These are phyloP conservation scores for Sceloporus undulatus DNA, from an alignment of 2,113 vertebrate species.

Conservation along the genomic window DNA sequence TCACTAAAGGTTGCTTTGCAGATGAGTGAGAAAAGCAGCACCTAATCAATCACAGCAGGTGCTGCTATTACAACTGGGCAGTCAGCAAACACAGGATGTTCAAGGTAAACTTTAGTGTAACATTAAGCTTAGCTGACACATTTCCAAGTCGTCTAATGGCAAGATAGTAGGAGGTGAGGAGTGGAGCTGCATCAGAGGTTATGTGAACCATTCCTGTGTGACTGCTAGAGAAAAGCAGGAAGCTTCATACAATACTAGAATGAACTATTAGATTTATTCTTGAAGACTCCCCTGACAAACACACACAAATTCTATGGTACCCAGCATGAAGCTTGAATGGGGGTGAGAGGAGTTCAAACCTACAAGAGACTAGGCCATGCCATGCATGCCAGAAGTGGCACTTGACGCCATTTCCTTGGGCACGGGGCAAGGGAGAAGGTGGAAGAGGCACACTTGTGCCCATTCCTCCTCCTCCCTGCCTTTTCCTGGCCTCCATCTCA, in stretches of 20 bases:
- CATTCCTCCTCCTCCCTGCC: too few relatives aligned
- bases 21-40: constrained; percentile 57
- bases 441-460: too few relatives aligned
- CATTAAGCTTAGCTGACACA: constrained; percentile 17
- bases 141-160: neutral
- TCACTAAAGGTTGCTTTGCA: constrained; percentile 46
- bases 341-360: too few relatives aligned
- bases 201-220: constrained; percentile 11
- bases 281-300: too few relatives aligned
- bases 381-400: too few relatives aligned
- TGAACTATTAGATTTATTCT: neutral
- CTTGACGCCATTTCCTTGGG: too few relatives aligned
- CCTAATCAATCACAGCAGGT: constrained; percentile 53
- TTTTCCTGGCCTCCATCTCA: too few relatives aligned
- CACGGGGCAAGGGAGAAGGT: too few relatives aligned
- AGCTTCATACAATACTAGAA: neutral
- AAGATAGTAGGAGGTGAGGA: neutral
- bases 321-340: too few relatives aligned
- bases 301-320: neutral
- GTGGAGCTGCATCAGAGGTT: neutral
- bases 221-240: neutral
- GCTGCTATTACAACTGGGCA: constrained; percentile 57
- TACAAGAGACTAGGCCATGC: too few relatives aligned
- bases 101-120: constrained; percentile 22
- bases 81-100: neutral